Evolutionary conservation across 1,140 invertebrate species (phyloP).

Genomic region (Lepidurus arcticus): DNA sequence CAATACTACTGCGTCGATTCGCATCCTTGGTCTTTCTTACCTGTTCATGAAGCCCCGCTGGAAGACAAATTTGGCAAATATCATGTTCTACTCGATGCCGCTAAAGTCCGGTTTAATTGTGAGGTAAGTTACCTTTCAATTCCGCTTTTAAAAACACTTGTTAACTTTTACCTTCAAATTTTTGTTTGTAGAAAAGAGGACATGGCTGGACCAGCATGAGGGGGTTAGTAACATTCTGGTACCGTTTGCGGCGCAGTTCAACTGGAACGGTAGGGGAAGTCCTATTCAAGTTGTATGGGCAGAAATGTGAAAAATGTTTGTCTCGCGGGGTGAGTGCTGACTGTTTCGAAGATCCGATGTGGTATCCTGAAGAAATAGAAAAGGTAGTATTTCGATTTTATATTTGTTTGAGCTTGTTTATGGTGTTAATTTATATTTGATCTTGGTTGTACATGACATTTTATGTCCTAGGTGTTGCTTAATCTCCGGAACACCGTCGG

Average conservation of each 20-base stretch:
- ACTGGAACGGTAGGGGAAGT: slow-evolving; percentile 42
- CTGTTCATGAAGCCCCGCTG: neutral
- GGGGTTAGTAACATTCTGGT: slow-evolving; percentile 50
- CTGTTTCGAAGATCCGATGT: slow-evolving; percentile 49
- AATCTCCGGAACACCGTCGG: neutral
- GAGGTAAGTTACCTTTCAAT: slow-evolving; percentile 20
- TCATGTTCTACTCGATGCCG: slow-evolving; percentile 15
- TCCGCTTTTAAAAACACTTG: too few species aligned
- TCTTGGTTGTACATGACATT: too few species aligned
- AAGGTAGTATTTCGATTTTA: slow-evolving; percentile 42
- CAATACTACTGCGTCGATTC: neutral
- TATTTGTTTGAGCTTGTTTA: neutral
- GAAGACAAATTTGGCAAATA: slow-evolving; percentile 24
- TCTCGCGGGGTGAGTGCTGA: slow-evolving; percentile 37
- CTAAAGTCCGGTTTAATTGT: slow-evolving; percentile 32
- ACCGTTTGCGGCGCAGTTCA: slow-evolving; percentile 44
- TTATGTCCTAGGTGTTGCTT: neutral
- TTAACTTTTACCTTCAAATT: slow-evolving; percentile 19
- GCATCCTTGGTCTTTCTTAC: slow-evolving; percentile 27
- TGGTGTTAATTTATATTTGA: neutral
- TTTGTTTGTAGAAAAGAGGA: slow-evolving; percentile 44
- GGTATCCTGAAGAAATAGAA: slow-evolving; percentile 52
- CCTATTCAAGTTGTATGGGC: slow-evolving; percentile 49
- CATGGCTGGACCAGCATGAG: slow-evolving; percentile 54
- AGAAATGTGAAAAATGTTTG: slow-evolving; percentile 48